Percentiles rank a stretch among this genome's conserved stretches.
Evolutionary conservation across 2,888 invertebrate species (phyloP).

Genomic region (Synanthedon tipuliformis): DNA sequence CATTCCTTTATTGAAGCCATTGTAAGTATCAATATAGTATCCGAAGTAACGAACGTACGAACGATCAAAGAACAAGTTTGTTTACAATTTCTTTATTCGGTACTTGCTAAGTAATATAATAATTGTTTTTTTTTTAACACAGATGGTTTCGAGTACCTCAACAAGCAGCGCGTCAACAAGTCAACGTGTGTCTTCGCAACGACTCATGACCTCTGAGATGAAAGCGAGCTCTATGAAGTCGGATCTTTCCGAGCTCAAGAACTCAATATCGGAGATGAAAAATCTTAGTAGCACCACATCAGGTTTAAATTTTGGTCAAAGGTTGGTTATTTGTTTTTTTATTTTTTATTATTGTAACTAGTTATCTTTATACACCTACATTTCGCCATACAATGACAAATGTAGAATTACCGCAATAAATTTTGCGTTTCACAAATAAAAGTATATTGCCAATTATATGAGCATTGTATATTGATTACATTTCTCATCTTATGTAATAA

Average conservation of each 20-base stretch:
- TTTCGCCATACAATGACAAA: too few species aligned
- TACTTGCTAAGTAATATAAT: constrained; percentile 1
- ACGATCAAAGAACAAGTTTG: too few species aligned
- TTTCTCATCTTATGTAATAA: constrained; percentile 13
- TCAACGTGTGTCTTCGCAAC: constrained; percentile 69
- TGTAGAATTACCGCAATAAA: too few species aligned
- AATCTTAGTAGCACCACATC: constrained; percentile 69
- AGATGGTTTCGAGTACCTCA: constrained; percentile 71
- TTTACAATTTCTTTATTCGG: too few species aligned
- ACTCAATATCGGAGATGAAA: constrained; percentile 89
- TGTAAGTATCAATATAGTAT: too few species aligned
- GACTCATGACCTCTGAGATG: constrained; percentile 76
- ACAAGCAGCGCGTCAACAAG: constrained; percentile 71
- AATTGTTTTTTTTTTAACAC: constrained; percentile 15
- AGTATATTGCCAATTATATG: too few species aligned
- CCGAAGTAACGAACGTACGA: too few species aligned
- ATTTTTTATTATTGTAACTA: background rate
- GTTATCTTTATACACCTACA: too few species aligned
- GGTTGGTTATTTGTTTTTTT: constrained; percentile 19
- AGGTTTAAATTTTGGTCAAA: constrained; percentile 56
- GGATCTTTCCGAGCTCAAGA: constrained; percentile 82
- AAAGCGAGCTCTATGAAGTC: constrained; percentile 87
- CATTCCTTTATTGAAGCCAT: too few species aligned
- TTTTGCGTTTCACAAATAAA: too few species aligned
- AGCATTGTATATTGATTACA: too few species aligned